Percentiles rank a stretch among this genome's conserved stretches.
Evolutionary conservation across 2,888 invertebrate species (phyloP).

Genomic region (Xestia rhomboidea): DNA sequence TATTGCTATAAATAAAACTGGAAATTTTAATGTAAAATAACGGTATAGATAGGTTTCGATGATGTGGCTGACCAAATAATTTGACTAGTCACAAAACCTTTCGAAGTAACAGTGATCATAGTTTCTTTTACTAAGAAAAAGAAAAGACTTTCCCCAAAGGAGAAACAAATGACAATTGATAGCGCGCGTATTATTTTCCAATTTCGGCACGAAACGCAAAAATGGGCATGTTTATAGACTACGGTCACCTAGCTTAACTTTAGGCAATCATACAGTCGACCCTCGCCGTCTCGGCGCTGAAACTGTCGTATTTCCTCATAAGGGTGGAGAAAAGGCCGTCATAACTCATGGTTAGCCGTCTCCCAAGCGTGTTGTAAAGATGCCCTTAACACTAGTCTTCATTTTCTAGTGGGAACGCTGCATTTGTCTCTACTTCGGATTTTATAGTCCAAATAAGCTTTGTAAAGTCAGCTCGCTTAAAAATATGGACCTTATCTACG

Average conservation of each 20-base stretch:
- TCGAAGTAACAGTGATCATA: not conserved
- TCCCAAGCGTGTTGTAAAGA: constrained; percentile 89
- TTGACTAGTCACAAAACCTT: not conserved
- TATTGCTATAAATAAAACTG: not conserved
- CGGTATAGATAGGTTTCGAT: not conserved
- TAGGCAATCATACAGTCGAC: constrained; percentile 84
- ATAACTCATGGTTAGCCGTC: constrained; percentile 88
- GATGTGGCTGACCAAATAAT: not conserved
- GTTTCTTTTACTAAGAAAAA: constrained; percentile 17
- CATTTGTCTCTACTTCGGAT: constrained; percentile 76
- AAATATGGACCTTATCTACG: constrained; percentile 57
- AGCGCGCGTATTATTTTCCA: constrained; percentile 51
- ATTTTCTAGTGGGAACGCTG: constrained; percentile 84
- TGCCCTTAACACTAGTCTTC: constrained; percentile 90
- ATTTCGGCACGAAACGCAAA: constrained; percentile 54
- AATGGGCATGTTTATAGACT: constrained; percentile 68
- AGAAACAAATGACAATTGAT: constrained; percentile 60
- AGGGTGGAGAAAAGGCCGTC: constrained; percentile 88
- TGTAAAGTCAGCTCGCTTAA: constrained; percentile 46
- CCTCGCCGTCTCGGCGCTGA: constrained; percentile 80
- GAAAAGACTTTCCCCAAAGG: constrained; percentile 13
- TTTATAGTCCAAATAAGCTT: constrained; percentile 68
- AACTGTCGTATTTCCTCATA: constrained; percentile 90
- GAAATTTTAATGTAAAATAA: not conserved
- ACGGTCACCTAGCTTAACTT: constrained; percentile 79